Evolutionary conservation across 2,113 vertebrate genomes (phyloP), one percentile per base, ranked within the genome.

Genomic region (Mobula birostris): DNA sequence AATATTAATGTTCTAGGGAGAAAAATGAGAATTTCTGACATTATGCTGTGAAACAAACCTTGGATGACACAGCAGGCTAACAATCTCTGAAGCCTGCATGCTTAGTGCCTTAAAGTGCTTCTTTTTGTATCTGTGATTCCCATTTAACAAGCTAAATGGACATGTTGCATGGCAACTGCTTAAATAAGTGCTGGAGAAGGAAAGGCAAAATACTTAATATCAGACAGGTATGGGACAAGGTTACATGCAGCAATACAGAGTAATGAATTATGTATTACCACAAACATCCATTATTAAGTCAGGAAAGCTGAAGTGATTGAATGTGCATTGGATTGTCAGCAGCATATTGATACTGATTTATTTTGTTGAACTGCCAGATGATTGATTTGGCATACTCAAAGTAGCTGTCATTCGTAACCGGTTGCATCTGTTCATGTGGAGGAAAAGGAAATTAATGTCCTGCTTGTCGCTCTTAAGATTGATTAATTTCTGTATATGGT

Each of bases 401-500:
- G 68, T 56, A 93, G 40, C 91, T 76, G 91, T 93, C 91, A 93
- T 93, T 93, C 21, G 56, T 93, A 93, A 72, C 68, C 40, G 63
- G 68, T 27, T 93, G 91, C 91, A 93, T 27, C 91, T 93, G 68
- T 93, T 74, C 32, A 70, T 72, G 32, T 70, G 36, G 91, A 36
- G 36, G 70, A 48, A 93, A 76, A 93, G 40, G 91, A 93, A 93
- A 93, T 93, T 74, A 93, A 93, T 74, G 40, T 93, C 91, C 91
- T 93, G 21, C 40, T 56, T 74, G 70, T 40, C 56, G 70, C 91
- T 93, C 70, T 93, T 93, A 36, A 93, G 91, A 29, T 74, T 76
- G 70, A 74, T 93, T 93, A 76, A 74, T 76, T 29, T 74, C 74
- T 21, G 68, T 36, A 93, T 74, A 74, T 36, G 56, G 68, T 48